A percentile compares a stretch with the other conserved stretches of the same genome.
Conservation (phyloP, 2,888 invertebrate genomes). For the Hypomecis punctinalis region DNA sequence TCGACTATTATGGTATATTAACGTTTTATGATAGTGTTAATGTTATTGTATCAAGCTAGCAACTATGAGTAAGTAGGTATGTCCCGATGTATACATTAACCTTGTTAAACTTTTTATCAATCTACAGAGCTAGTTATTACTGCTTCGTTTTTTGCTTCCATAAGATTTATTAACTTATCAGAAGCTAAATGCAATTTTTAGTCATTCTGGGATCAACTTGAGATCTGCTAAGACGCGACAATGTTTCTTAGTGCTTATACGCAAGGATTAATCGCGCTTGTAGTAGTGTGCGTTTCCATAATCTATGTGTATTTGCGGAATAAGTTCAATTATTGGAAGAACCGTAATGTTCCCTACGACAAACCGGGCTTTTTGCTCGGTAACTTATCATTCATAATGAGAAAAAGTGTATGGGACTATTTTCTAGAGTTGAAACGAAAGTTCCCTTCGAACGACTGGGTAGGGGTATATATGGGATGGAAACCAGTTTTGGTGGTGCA, state of each 20-base stretch:
- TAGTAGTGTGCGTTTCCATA: conserved; percentile 46
- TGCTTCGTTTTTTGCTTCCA: too few species aligned
- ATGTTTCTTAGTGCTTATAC: conserved; percentile 32
- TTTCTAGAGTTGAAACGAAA: conserved; percentile 56
- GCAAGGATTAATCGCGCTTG: conserved; percentile 44
- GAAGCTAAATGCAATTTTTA: too few species aligned
- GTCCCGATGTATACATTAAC: too few species aligned
- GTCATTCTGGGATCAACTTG: conserved; percentile 8
- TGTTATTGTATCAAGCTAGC: too few species aligned
- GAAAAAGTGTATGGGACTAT: conserved; percentile 61
- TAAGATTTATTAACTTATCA: too few species aligned
- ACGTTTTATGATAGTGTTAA: too few species aligned
- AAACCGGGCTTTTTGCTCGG: conserved; percentile 61
- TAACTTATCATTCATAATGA: conserved; percentile 64
- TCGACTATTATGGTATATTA: too few species aligned
- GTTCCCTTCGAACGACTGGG: conserved; percentile 52
- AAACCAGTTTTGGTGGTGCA: conserved; percentile 64
- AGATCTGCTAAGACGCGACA: conserved; percentile 34
- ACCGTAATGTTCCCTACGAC: conserved; percentile 63
- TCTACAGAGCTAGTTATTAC: too few species aligned
- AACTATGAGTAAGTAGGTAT: too few species aligned
- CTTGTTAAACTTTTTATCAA: too few species aligned
- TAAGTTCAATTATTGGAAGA: conserved; percentile 68
- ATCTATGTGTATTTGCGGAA: conserved; percentile 52
- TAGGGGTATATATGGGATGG: conserved; percentile 66